Evolutionary conservation across 2,888 invertebrate species (phyloP).

Genomic region (Plusia festucae): DNA sequence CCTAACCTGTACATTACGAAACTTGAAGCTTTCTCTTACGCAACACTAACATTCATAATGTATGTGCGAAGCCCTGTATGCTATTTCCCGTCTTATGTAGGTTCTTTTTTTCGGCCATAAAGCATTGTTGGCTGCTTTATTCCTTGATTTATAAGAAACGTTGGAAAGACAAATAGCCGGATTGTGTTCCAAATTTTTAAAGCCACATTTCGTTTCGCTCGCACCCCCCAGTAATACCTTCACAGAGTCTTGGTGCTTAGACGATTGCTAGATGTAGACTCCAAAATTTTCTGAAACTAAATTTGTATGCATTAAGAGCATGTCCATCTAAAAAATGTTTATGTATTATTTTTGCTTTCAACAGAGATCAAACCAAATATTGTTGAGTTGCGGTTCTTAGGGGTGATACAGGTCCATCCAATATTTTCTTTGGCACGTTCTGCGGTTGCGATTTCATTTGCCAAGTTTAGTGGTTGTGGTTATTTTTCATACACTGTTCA

Average conservation of each 20-base stretch:
- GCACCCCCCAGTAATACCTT: slow-evolving; percentile 81
- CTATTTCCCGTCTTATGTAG: slow-evolving; percentile 88
- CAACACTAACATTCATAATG: slow-evolving; percentile 85
- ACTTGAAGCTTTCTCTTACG: slow-evolving; percentile 77
- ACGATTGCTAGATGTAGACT: slow-evolving; percentile 52
- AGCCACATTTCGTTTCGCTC: slow-evolving; percentile 92
- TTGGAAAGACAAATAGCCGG: slow-evolving; percentile 93
- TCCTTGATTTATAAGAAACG: slow-evolving; percentile 93
- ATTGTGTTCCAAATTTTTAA: slow-evolving; percentile 95
- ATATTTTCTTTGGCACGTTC: slow-evolving; percentile 4
- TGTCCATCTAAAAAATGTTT: slow-evolving; percentile 11
- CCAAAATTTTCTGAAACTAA: slow-evolving; percentile 43
- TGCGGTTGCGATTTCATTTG: not conserved
- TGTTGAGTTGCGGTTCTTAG: not conserved
- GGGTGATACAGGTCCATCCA: not conserved
- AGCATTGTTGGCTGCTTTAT: slow-evolving; percentile 91
- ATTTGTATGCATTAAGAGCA: slow-evolving; percentile 33
- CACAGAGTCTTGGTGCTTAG: slow-evolving; percentile 75
- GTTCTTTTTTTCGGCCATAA: slow-evolving; percentile 89
- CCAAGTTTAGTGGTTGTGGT: slow-evolving; percentile 7
- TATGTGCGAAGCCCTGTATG: slow-evolving; percentile 85
- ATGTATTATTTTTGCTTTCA: not conserved
- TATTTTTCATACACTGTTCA: not conserved
- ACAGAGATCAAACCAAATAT: not conserved
- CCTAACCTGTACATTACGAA: slow-evolving; percentile 57